These are phyloP conservation scores for Otolemur crassicaudatus DNA, from an alignment of 2,797 vertebrate species.

Conservation along the genomic window DNA sequence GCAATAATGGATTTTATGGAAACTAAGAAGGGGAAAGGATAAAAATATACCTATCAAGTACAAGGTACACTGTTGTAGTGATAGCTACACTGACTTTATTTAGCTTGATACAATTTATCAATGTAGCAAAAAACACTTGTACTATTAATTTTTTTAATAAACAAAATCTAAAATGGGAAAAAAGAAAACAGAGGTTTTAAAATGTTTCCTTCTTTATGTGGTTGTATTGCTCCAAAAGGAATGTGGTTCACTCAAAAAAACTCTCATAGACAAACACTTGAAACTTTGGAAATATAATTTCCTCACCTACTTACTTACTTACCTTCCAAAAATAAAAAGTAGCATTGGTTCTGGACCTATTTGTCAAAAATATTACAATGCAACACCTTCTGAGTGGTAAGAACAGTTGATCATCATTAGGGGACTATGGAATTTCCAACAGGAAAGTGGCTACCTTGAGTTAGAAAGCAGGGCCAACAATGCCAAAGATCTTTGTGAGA, in stretches of 20 bases:
- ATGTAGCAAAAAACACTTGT: background rate
- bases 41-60: background rate
- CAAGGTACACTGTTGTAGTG: too few species aligned
- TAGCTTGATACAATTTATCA: background rate
- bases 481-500: background rate
- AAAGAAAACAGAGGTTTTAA: background rate
- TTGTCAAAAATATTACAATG: background rate
- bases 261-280: background rate
- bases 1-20: background rate
- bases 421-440: background rate
- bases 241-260: background rate
- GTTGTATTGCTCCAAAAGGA: conserved; percentile 33
- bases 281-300: conserved; percentile 36
- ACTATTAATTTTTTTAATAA: background rate
- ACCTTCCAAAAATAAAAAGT: background rate
- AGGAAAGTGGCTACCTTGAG: background rate
- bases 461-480: background rate
- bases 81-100: background rate
- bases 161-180: background rate
- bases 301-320: background rate
- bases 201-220: background rate
- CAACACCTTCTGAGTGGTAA: background rate
- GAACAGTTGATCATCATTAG: background rate
- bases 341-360: background rate
- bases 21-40: background rate